Evolutionary conservation across 1,140 invertebrate species (phyloP), one percentile per base, ranked within the genome.

Genomic region (Holotrichia oblita): DNA sequence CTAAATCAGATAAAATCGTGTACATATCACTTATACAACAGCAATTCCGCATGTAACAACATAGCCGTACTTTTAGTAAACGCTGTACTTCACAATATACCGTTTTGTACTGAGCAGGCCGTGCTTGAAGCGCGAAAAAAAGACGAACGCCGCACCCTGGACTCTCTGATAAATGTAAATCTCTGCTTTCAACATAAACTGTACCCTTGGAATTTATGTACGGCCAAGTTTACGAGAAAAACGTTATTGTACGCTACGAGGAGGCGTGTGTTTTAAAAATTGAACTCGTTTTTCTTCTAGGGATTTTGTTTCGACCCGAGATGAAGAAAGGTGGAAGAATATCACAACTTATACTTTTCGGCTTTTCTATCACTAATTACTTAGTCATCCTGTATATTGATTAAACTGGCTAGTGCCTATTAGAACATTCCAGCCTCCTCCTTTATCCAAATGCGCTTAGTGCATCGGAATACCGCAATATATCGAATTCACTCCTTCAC

Each of bases 181-280:
- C 48, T 55, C 48, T 55, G 48, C 48, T 55, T 55, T 55, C 48
- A 55, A 17, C 48, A 17, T 55, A 55, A 55, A 55, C 48, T 55
- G 12, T 55, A 55, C 48, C 48, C 48, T 17, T 55, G 17, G n/a
- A 55, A 55, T 55, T 55, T 55, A 55, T 55, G 48, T 55, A 6
- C 48, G 14, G 48, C 48, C 48, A 55, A 55, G 48, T 55, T 55
- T 17, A 17, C 48, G 48, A 14, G 48, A 55, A 17, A 55, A 55
- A 55, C 14, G 48, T 55, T 17, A 34, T 34, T 34, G 27, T 34
- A 34, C 27, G 27, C 27, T 2, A 34, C 27, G 27, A 34, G 2
- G 27, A 34, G 4, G 27, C 27, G 48, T 55, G 48, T 17, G 48
- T 2, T 55, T 55, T 17, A 55, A 55, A 55, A 55, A 55, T 17